phyloP scores from a whole-genome alignment of 2,113 vertebrate genomes.

The Lethenteron camtschaticum region DNA sequence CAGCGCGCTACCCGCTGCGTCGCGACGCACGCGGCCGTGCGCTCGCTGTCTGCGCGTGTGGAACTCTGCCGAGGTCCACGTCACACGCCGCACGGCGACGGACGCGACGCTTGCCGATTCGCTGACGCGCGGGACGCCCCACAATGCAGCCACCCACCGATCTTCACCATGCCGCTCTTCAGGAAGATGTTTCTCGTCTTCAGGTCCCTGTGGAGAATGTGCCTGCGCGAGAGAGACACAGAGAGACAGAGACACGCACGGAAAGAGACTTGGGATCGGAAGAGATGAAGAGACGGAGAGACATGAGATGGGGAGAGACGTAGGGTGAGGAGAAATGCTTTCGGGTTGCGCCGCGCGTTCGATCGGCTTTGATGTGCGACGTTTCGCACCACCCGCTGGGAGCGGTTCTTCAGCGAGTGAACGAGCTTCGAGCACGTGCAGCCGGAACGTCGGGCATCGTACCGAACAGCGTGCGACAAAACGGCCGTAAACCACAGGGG shows the following conservation, averaged over 20 bases:
- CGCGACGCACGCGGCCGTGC: background rate
- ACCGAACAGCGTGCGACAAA: too few relatives aligned
- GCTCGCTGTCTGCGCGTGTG: background rate
- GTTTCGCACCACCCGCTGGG: too few relatives aligned
- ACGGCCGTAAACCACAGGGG: too few relatives aligned
- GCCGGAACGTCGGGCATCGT: too few relatives aligned
- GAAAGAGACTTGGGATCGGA: constrained; percentile 5
- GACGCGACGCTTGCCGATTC: background rate
- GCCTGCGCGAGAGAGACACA: constrained; percentile 19
- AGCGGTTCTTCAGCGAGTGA: too few relatives aligned
- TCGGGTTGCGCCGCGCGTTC: too few relatives aligned
- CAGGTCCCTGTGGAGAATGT: constrained; percentile 56
- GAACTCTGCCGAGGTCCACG: background rate
- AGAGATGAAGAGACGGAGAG: background rate
- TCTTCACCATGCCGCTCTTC: constrained; percentile 52
- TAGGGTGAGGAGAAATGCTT: too few relatives aligned
- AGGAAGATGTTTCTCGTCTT: constrained; percentile 65
- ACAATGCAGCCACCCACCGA: constrained; percentile 27
- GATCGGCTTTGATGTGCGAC: too few relatives aligned
- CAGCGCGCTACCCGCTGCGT: too few relatives aligned
- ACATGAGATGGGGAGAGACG: constrained; percentile 5
- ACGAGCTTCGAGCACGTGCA: too few relatives aligned
- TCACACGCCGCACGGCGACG: background rate
- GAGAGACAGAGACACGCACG: constrained; percentile 9
- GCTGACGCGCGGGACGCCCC: background rate